Evolutionary conservation across 2,888 invertebrate genomes (phyloP).

Genomic region (Acrobasis suavella): DNA sequence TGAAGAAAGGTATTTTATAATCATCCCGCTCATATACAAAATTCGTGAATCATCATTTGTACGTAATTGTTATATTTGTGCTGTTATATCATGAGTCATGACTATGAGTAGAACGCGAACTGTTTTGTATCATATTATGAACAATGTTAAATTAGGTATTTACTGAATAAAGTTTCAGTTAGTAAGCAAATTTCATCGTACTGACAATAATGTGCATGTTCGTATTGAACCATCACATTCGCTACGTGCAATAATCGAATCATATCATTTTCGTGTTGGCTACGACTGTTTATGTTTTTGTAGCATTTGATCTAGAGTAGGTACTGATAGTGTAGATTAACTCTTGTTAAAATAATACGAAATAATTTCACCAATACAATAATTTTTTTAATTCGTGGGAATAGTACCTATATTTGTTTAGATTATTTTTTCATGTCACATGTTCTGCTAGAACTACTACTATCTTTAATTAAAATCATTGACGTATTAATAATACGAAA

Average conservation of each 20-base stretch:
- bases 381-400: neutral
- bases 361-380: neutral
- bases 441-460: too few relatives aligned
- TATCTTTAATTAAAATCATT: too few relatives aligned
- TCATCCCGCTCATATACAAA: too few relatives aligned
- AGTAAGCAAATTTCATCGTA: constrained; percentile 24
- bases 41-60: too few relatives aligned
- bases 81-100: neutral
- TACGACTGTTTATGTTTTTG: constrained; percentile 9
- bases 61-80: neutral
- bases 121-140: too few relatives aligned
- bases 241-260: constrained; percentile 41
- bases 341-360: neutral
- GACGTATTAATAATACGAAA: neutral
- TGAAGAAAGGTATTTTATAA: neutral
- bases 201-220: constrained; percentile 47
- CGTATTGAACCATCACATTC: constrained; percentile 32
- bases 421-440: too few relatives aligned
- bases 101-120: too few relatives aligned
- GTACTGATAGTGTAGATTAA: constrained; percentile 2
- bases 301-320: neutral
- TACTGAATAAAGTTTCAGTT: neutral
- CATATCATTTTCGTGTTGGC: constrained; percentile 44
- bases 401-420: too few relatives aligned
- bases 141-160: neutral